Evolutionary conservation across 2,888 invertebrate species (phyloP).

Genomic region (Eumacrocentrus americanus): DNA sequence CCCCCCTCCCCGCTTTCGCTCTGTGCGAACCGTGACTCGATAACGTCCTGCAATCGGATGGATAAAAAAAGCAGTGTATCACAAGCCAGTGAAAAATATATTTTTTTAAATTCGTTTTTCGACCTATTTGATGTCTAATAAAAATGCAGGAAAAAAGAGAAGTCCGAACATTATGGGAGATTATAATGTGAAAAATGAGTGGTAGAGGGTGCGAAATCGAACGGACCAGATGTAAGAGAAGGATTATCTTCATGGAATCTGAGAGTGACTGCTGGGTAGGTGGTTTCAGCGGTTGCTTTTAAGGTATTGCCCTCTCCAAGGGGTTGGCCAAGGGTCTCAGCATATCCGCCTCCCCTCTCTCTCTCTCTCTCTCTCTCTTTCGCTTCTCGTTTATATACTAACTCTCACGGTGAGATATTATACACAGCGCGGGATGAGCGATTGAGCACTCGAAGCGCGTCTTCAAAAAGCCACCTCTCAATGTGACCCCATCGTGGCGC

Average conservation of each 20-base stretch:
- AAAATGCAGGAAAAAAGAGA: not conserved
- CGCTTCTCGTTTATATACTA: constrained; percentile 9
- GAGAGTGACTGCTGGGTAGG: constrained; percentile 44
- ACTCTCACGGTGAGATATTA: constrained; percentile 25
- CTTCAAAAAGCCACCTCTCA: constrained; percentile 24
- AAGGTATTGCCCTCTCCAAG: constrained; percentile 52
- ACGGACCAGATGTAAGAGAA: constrained; percentile 52
- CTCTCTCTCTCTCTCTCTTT: not conserved
- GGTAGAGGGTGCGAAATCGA: constrained; percentile 12
- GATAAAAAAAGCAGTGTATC: constrained; percentile 17
- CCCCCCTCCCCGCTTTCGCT: constrained; percentile 8
- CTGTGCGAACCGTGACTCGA: constrained; percentile 23
- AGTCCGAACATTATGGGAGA: not conserved
- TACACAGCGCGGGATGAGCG: constrained; percentile 32
- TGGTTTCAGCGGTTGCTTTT: constrained; percentile 44
- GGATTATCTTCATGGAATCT: constrained; percentile 55
- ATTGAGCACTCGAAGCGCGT: constrained; percentile 24
- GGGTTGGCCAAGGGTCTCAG: constrained; percentile 12
- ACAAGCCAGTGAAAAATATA: constrained; percentile 12
- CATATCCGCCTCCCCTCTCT: too few relatives aligned
- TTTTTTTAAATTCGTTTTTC: constrained; percentile 1
- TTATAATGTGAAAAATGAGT: constrained; percentile 14
- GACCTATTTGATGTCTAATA: constrained; percentile 1
- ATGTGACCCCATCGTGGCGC: constrained; percentile 22
- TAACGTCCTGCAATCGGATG: constrained; percentile 29